Base-by-base conservation (phyloP, 2,888 invertebrate species). In the Tachina grossa region DNA sequence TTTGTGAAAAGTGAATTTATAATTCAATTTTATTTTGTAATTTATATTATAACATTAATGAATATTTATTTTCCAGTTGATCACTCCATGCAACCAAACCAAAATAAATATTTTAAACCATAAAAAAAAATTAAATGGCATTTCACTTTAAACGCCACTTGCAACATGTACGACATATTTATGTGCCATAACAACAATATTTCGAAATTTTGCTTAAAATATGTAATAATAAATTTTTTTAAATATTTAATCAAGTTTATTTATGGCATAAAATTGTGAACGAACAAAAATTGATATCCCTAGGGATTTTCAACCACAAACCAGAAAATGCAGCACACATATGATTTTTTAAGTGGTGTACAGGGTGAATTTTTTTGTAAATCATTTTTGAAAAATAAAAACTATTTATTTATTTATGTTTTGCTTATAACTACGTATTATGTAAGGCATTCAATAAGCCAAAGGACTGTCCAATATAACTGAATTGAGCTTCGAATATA, bases 201-300 rank as follows among this genome's bases (percentile, higher is more conserved):
- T 68, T 49, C n/a, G 19, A 68, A 65, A 43, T 22, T 59, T 68
- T 22, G 19, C 68, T 68, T 77, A 41, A 49, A 68, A 57, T 49
- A 22, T 2, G 22, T 22, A 68, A 68, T 57, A 68, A 68, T 57
- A 49, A 49, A 57, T 59, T 59, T 68, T 22, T 49, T 41, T 41
- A 57, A 68, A 77, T 77, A 77, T 68, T 77, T 47, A 59, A 68
- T 57, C 49, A 68, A 59, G 11, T 77, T 77, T 66, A 68, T 59
- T 77, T 77, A 57, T 66, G 47, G 2, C 14, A 43, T 22, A 63
- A 63, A 47, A 43, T 41, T 31, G 14, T 9, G 16, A 22, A 16
- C 19, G 14, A 63, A 61, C 16, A 43, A 49, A 74, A 49, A 14
- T 19, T 3, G 16, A 19, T 49, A 8, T 43, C 68, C 49, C 57